Conservation (phyloP, 2,797 vertebrate species). For the Psittacula echo region DNA sequence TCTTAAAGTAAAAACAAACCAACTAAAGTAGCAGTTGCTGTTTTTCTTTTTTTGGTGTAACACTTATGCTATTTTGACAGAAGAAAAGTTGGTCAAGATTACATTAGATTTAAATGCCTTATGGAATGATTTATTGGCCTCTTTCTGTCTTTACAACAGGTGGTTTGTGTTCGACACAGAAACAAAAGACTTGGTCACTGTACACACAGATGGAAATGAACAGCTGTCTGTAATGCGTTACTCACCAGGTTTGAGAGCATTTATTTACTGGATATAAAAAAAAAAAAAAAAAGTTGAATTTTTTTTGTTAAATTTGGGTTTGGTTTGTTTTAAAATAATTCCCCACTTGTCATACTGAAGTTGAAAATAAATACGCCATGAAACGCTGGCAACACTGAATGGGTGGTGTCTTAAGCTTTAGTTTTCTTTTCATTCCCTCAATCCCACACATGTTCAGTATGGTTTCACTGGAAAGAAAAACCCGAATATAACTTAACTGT, state of each 20-base stretch:
- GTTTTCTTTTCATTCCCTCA: not conserved
- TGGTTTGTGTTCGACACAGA: slow-evolving; percentile 98
- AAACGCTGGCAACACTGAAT: not conserved
- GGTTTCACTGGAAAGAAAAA: not conserved
- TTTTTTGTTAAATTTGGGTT: not conserved
- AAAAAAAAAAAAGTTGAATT: not conserved
- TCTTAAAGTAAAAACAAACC: not conserved
- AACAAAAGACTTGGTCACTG: slow-evolving; percentile 94
- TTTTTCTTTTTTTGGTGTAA: slow-evolving; percentile 29
- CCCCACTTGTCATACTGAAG: not conserved
- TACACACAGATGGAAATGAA: slow-evolving; percentile 97
- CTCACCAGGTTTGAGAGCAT: slow-evolving; percentile 85
- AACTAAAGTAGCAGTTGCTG: slow-evolving; percentile 42
- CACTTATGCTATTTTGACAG: slow-evolving; percentile 17
- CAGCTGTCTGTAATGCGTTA: slow-evolving; percentile 96
- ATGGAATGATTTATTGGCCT: slow-evolving; percentile 11
- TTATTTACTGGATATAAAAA: not conserved
- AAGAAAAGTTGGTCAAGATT: not conserved
- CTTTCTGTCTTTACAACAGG: slow-evolving; percentile 80
- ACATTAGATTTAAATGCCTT: slow-evolving; percentile 9
- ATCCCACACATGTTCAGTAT: not conserved
- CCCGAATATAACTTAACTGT: not conserved
- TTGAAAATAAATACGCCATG: not conserved
- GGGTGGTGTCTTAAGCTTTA: not conserved
- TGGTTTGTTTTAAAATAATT: not conserved